phyloP scores from a whole-genome alignment of 2,888 invertebrate genomes.

The Drosophila borborema region DNA sequence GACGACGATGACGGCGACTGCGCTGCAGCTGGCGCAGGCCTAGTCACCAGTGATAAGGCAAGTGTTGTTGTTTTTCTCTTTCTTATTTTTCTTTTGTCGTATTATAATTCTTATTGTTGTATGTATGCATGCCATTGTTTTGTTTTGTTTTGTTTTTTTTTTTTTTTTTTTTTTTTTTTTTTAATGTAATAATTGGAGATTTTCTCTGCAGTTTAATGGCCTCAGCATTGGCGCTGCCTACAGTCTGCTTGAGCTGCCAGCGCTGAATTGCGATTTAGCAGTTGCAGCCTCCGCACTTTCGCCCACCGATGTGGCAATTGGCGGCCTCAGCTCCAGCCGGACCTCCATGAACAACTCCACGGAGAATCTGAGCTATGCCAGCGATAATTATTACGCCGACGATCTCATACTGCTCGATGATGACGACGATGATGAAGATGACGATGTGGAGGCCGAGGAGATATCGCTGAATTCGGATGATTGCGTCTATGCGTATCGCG shows the following conservation, averaged over 20 bases:
- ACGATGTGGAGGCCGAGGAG: slow-evolving; percentile 81
- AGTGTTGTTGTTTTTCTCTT: slow-evolving; percentile 29
- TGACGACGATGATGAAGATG: slow-evolving; percentile 76
- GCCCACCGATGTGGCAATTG: slow-evolving; percentile 58
- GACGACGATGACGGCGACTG: slow-evolving; percentile 52
- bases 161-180: background rate
- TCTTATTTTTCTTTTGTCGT: slow-evolving; percentile 1
- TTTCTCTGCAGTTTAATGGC: slow-evolving; percentile 45
- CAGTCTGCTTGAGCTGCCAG: slow-evolving; percentile 44
- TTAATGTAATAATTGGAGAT: slow-evolving; percentile 22
- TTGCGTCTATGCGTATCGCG: slow-evolving; percentile 85
- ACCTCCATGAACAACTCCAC: slow-evolving; percentile 84
- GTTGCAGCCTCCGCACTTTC: slow-evolving; percentile 58
- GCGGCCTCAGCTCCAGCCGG: slow-evolving; percentile 76
- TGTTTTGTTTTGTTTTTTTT: slow-evolving; percentile 5
- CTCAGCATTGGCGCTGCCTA: slow-evolving; percentile 50
- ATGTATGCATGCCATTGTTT: slow-evolving; percentile 33
- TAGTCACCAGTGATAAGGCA: slow-evolving; percentile 65
- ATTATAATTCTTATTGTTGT: slow-evolving; percentile 11
- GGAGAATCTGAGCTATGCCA: slow-evolving; percentile 84
- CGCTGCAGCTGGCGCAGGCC: slow-evolving; percentile 44
- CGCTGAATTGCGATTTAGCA: slow-evolving; percentile 58
- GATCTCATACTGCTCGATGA: slow-evolving; percentile 82
- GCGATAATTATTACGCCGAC: slow-evolving; percentile 83
- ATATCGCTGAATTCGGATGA: slow-evolving; percentile 84